These are phyloP conservation scores for Drosophila tripunctata DNA, from an alignment of 2,888 invertebrate genomes.

Conservation along the genomic window DNA sequence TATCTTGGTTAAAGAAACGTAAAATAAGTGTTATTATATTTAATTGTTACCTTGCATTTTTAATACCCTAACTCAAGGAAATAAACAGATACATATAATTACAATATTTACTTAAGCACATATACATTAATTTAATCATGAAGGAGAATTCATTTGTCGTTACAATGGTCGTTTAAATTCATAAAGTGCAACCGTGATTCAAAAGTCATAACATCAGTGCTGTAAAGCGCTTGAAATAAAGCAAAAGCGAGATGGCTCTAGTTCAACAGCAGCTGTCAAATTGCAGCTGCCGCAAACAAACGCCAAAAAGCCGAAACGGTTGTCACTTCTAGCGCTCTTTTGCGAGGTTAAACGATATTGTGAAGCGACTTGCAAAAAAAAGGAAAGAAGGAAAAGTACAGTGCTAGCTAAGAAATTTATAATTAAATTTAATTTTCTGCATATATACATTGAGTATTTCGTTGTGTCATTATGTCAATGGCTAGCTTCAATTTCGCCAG, in stretches of 20 bases:
- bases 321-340: constrained; percentile 68
- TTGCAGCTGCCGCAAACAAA: constrained; percentile 61
- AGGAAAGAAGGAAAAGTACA: too few relatives aligned
- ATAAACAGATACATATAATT: too few relatives aligned
- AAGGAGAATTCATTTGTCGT: not conserved
- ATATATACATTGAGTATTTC: not conserved
- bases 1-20: too few relatives aligned
- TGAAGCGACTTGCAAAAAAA: constrained; percentile 15
- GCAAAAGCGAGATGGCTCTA: constrained; percentile 26
- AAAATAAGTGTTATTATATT: too few relatives aligned
- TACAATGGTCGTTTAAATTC: not conserved
- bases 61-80: too few relatives aligned
- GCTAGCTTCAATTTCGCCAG: constrained; percentile 67
- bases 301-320: constrained; percentile 23
- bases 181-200: too few relatives aligned
- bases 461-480: constrained; percentile 30
- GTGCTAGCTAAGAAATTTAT: constrained; percentile 17
- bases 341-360: constrained; percentile 56
- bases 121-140: too few relatives aligned
- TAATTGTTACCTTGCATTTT: too few relatives aligned
- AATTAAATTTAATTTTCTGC: not conserved
- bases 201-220: not conserved
- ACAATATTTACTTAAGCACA: too few relatives aligned
- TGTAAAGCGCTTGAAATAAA: not conserved
- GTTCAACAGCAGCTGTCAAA: constrained; percentile 33